Conservation (phyloP, 2,797 vertebrate genomes). For the Alca torda region DNA sequence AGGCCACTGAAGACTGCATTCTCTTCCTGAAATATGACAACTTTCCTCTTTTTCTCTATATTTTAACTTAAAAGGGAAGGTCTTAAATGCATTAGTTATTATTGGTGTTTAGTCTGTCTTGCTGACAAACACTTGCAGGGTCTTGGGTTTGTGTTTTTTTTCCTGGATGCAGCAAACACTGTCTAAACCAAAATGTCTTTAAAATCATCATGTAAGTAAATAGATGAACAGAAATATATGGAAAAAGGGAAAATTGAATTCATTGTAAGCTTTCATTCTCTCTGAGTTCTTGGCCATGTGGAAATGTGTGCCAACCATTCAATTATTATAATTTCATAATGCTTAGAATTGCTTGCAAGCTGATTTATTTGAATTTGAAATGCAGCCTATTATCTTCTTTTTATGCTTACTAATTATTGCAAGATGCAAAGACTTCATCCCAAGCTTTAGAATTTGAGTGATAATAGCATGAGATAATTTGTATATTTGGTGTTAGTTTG, state of each 20-base stretch:
- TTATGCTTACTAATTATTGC: background rate
- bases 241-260: background rate
- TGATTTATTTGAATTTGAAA: background rate
- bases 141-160: background rate
- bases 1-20: background rate
- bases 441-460: background rate
- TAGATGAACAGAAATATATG: background rate
- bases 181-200: background rate
- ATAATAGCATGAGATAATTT: background rate
- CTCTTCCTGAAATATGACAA: background rate
- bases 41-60: background rate
- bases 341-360: background rate
- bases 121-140: background rate
- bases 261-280: background rate
- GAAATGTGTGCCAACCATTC: background rate
- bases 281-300: background rate
- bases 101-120: background rate
- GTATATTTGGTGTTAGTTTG: background rate
- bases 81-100: background rate
- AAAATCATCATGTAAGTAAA: background rate
- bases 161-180: background rate
- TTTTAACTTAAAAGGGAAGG: background rate
- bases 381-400: background rate
- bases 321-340: background rate
- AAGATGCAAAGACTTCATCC: background rate